Base-by-base conservation (phyloP, 2,888 invertebrate genomes). In the Parnassius mnemosyne region DNA sequence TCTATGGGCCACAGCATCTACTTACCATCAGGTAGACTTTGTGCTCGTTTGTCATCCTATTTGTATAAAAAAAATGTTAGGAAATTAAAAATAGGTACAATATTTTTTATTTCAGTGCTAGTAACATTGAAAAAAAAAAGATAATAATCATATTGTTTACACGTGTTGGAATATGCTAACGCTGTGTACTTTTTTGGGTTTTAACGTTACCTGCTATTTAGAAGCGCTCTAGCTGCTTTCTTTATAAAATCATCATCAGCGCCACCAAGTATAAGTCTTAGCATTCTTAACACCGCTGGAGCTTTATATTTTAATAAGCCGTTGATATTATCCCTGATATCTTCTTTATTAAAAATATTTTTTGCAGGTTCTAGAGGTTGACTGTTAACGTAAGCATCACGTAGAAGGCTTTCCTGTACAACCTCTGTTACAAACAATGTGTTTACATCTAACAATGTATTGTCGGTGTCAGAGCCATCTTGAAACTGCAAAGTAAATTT, bases 381-480 rank as follows among this genome's bases (percentile, higher is more conserved):
- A 0, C 81, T 68, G 44, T 62, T 69, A 1, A 60, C 9, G 53
- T 83, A 86, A 0, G 78, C 77, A 63, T 91, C 91, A 3, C 70
- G 71, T 0, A 81, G 73, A 9, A 91, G 69, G 66, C 85, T 81
- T 58, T 90, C 89, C 77, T 88, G 89, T 11, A 90, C 82, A 0
- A 90, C 68, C 16, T 91, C 89, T 2, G 84, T 77, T 10, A 83
- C 78, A 53, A 90, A 90, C 53, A 90, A 67, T 0, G 87, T 80
- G 46, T 88, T 75, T 12, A 84, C 72, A 50, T 91, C 90, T 1
- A 90, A 61, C 3, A 81, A 68, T 3, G 76, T 72, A 0, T 73
- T 65, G 52, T 83, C 82, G 9, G 56, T 52, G 0, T 69, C 75
- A 0, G 69, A 44, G 12, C 75, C 71, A 0, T 66, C 64, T 77